Evolutionary conservation across 1,140 invertebrate genomes (phyloP), one percentile per base, ranked within the genome.

Genomic region (Heliothis virescens): DNA sequence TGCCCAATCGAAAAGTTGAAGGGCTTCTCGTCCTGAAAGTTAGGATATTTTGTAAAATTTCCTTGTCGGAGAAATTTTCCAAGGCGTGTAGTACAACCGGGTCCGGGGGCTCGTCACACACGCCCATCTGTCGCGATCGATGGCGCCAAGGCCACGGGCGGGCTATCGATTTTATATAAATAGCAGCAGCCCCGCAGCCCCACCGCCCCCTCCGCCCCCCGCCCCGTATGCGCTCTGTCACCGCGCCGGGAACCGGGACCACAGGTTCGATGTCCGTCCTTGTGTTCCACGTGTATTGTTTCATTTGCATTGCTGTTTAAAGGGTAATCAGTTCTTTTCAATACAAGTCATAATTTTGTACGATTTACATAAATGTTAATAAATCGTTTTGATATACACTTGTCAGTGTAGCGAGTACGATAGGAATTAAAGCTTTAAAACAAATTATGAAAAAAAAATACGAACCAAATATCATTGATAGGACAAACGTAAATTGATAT

Each of bases 121-220:
- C 82, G 78, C 85, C 87, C 79, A 82, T 76, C 74, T 34, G 48
- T 63, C 67, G 71, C 82, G 87, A 87, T 92, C 91, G 91, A 93
- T 93, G 89, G 50, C 69, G 77, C 84, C 92, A 94, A 94, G 92
- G 92, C 91, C 92, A 94, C 91, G 91, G 91, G 87, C 92, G 92
- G 82, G 83, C 60, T 92, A 94, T 94, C 90, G 92, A 92, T 92
- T 90, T 81, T 81, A 78, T 92, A 92, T 92, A 90, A 92, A 94
- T 94, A 94, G 91, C 83, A 79, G 79, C 84, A 91, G 92, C 90
- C 69, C 69, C 74, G 52, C 47, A 16, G 48, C 16, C 15, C 74
- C 72, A n/a, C 41, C 60, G 21, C 55, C 26, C 69, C 65, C 72
- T 48, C 79, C 60, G n/a, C 76, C 76, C 60, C 5, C 9, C 67